Base-by-base conservation (phyloP, 2,113 vertebrate genomes). In the Synodontis membranacea region DNA sequence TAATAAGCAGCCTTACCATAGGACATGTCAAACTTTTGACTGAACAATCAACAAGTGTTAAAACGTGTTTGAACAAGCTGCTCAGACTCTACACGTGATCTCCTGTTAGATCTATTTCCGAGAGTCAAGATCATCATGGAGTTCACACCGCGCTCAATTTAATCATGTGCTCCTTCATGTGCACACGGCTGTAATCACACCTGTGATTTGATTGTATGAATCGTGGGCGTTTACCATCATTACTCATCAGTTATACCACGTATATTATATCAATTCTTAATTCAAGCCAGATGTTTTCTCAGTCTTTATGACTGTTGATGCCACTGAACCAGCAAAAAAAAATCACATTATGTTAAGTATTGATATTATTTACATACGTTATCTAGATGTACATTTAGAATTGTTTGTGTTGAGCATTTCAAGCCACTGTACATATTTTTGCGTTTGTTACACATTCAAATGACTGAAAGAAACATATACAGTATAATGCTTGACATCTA, bases 401-500 rank as follows among this genome's bases (percentile, higher is more conserved):
- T 72, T 6, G 58, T 62, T 15, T 68, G 19, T 44, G 28, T 23
- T 1, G 19, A 72, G 39, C 70, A 44, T 72, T 44, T 42, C 68
- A 72, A 37, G 8, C 15, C 37, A 68, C 15, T 19, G 31, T 17
- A 21, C 23, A 48, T n/a, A n/a, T n/a, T n/a, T n/a, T n/a, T n/a
- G n/a, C 46, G 31, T 50, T 4, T 52, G 75, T 52, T 54, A 54
- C 75, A 23, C 17, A 50, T 21, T 78, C 2, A 76, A 76, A 76
- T 34, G 75, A 50, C 75, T 79, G 46, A 79, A 34, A 34, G n/a
- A 52, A 50, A 21, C 19, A 34, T n/a, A n/a, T n/a, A n/a, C n/a
- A 79, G 54, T 34, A 79, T 34, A 52, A 34, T 79, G 75, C 48
- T 52, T 82, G 56, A 82, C 62, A 82, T 62, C 28, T 46, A 37